Conservation (phyloP, 2,888 invertebrate species). For the Neocrepidodera transversa region DNA sequence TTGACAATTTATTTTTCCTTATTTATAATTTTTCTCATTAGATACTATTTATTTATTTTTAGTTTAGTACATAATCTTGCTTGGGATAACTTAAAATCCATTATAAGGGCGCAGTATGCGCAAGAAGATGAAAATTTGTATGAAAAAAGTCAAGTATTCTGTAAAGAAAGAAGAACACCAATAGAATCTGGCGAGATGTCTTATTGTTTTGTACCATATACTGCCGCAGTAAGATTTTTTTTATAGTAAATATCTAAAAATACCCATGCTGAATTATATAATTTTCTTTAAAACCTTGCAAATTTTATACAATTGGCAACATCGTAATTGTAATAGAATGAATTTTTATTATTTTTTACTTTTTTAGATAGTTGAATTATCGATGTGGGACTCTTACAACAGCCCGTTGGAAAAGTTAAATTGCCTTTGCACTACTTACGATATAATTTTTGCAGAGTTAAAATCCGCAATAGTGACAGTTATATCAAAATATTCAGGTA, state of each 20-base stretch:
- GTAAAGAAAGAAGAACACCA: not conserved
- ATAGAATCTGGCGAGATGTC: constrained; percentile 32
- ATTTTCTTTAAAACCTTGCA: too few relatives aligned
- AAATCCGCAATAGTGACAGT: constrained; percentile 60
- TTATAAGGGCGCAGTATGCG: constrained; percentile 50
- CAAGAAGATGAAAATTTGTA: constrained; percentile 55
- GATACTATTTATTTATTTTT: too few relatives aligned
- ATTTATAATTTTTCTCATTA: too few relatives aligned
- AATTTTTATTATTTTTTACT: too few relatives aligned
- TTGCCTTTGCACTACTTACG: constrained; percentile 60
- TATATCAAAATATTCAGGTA: constrained; percentile 53
- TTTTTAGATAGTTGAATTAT: constrained; percentile 60
- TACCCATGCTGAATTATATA: too few relatives aligned
- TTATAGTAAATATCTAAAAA: not conserved
- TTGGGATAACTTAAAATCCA: constrained; percentile 55
- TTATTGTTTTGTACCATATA: constrained; percentile 56
- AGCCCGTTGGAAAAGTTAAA: constrained; percentile 60
- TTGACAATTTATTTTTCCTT: too few relatives aligned
- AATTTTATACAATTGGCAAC: too few relatives aligned
- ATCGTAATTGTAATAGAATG: too few relatives aligned
- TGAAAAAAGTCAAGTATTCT: constrained; percentile 42
- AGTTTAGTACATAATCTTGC: constrained; percentile 49
- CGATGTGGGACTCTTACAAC: constrained; percentile 57
- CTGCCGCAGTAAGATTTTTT: constrained; percentile 56
- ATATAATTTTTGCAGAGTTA: constrained; percentile 61